phyloP scores from a whole-genome alignment of 2,797 vertebrate genomes.

The Taenioides sp. region DNA sequence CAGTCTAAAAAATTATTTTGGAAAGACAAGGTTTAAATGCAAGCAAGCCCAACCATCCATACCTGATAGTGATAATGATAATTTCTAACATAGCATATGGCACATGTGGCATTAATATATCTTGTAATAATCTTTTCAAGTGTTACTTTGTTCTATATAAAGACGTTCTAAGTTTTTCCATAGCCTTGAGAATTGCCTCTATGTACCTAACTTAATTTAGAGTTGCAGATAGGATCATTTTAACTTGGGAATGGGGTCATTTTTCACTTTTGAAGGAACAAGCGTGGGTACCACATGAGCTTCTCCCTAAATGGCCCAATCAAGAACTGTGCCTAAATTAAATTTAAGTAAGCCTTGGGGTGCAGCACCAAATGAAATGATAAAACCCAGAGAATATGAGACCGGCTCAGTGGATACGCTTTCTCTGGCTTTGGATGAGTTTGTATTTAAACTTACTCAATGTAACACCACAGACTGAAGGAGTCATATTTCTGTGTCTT shows the following conservation, averaged over 20 bases:
- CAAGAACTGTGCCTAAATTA: constrained; percentile 28
- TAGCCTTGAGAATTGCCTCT: neutral
- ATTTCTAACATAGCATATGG: neutral
- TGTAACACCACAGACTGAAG: neutral
- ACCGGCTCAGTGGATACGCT: constrained; percentile 17
- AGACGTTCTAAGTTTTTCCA: neutral
- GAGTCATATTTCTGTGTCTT: neutral
- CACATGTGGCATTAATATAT: neutral
- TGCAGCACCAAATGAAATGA: constrained; percentile 21
- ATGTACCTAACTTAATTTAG: neutral
- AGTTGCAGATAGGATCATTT: constrained; percentile 2
- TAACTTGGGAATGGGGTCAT: constrained; percentile 1
- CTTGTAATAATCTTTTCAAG: neutral
- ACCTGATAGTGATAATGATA: too few species aligned
- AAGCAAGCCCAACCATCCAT: neutral
- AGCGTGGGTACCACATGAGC: constrained; percentile 3
- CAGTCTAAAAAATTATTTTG: too few species aligned
- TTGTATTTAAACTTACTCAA: constrained; percentile 16
- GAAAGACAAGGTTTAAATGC: neutral
- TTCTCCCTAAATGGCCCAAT: constrained; percentile 28
- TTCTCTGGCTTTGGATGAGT: constrained; percentile 2
- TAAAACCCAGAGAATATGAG: constrained; percentile 28
- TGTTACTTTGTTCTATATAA: neutral
- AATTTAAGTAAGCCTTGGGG: constrained; percentile 26
- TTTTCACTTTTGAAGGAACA: constrained; percentile 9